Evolutionary conservation across 2,113 vertebrate genomes (phyloP).

Genomic region (Tonatia bakeri): DNA sequence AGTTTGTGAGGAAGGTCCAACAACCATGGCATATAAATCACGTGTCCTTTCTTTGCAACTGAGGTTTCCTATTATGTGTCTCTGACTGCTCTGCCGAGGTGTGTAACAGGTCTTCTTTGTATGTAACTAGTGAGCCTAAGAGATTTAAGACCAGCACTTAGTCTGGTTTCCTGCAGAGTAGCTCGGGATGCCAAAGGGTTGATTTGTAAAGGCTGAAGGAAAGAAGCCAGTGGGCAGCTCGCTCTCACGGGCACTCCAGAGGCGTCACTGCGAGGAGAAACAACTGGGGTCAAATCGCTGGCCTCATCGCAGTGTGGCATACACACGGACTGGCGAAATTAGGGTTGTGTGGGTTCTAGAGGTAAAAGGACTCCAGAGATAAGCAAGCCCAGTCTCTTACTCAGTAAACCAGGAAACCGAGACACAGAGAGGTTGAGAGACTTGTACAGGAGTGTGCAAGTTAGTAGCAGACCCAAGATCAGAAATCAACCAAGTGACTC

Average conservation of each 20-base stretch:
- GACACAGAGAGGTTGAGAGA: background rate
- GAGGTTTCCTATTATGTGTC: background rate
- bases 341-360: background rate
- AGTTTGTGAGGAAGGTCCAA: background rate
- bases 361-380: background rate
- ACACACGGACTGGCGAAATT: background rate
- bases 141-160: constrained; percentile 26
- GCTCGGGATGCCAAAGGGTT: background rate
- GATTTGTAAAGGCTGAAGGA: constrained; percentile 13
- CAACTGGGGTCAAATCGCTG: background rate
- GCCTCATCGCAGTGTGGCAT: background rate
- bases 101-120: constrained; percentile 35
- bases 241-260: background rate
- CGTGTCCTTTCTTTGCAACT: constrained; percentile 44
- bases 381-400: background rate
- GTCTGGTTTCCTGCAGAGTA: constrained; percentile 1
- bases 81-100: constrained; percentile 48
- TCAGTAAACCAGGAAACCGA: background rate
- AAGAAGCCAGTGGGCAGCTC: background rate
- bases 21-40: constrained; percentile 12
- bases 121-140: constrained; percentile 51
- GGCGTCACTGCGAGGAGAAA: background rate
- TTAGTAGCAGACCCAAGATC: background rate
- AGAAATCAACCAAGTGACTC: background rate
- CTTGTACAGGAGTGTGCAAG: background rate